phyloP scores from a whole-genome alignment of 2,797 vertebrate genomes.

The Pangasius mekongensis region DNA sequence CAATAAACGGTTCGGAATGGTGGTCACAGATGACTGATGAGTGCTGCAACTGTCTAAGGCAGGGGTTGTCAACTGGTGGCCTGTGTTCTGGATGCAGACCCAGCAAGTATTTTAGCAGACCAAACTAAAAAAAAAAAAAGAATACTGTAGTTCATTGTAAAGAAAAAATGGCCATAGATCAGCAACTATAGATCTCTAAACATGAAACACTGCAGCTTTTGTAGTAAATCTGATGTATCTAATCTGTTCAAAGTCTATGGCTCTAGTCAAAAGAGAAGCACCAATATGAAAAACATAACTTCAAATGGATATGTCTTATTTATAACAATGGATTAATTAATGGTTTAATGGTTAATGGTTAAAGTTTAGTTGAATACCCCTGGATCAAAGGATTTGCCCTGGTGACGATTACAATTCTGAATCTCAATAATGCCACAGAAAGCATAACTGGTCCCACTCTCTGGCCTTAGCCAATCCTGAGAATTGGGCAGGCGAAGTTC shows the following conservation, averaged over 20 bases:
- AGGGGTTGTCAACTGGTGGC: not conserved
- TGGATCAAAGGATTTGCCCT: not conserved
- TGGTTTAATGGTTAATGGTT: too few relatives aligned
- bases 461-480: not conserved
- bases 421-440: not conserved
- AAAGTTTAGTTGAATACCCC: not conserved
- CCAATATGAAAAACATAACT: not conserved
- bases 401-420: not conserved
- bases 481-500: not conserved
- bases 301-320: not conserved
- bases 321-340: not conserved
- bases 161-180: not conserved
- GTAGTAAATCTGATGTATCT: not conserved
- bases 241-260: not conserved
- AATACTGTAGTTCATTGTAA: not conserved
- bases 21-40: conserved; percentile 1
- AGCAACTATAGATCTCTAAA: not conserved
- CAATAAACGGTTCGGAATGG: not conserved
- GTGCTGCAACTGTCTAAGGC: not conserved
- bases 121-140: not conserved
- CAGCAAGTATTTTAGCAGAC: not conserved
- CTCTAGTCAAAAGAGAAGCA: not conserved
- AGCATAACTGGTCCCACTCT: not conserved
- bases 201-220: not conserved
- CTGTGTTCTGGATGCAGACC: not conserved